Evolutionary conservation across 2,888 invertebrate species (phyloP), one percentile per base, ranked within the genome.

Genomic region (Eupithecia centaureata): DNA sequence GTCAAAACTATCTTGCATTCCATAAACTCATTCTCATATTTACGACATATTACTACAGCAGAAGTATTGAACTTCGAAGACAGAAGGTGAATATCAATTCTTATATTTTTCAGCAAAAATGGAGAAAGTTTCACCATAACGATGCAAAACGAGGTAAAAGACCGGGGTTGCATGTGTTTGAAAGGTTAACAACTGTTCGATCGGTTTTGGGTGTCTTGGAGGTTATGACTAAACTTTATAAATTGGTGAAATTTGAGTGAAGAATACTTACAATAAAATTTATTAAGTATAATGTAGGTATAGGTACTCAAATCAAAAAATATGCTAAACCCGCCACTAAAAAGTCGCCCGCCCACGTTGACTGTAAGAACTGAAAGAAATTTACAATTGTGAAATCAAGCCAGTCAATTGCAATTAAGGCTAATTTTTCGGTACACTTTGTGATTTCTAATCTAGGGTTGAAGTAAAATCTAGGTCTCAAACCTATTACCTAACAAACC

Each of bases 151-250:
- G 58, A 15, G 32, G 35, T 61, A 28, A 57, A 58, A 51, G 61
- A 52, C 27, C 54, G 57, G 58, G 38, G 33, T 60, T 60, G 63
- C 38, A 60, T 22, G 38, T 52, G 57, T 57, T 61, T 35, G 15
- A 56, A 22, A 56, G 67, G 47, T 56, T 47, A 67, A 67, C 30
- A 75, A 78, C 66, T 74, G 70, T 61, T 52, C 61, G 27, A 64
- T 68, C 25, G 67, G 54, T 67, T 67, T 67, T 58, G 30, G 58
- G 47, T 51, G 15, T 22, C 27, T 25, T 52, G 15, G 27, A 27
- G 10, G 52, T 52, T 52, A 8, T 33, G 28, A 38, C 25, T 3
- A 28, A 35, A 4, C 18, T 56, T 56, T 56, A 52, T 5, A 18
- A 2, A 42, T 8, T 42, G 2, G 10, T 8, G 18, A 18, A 18